Evolutionary conservation across 2,113 vertebrate genomes (phyloP).

Genomic region (Uria aalge): DNA sequence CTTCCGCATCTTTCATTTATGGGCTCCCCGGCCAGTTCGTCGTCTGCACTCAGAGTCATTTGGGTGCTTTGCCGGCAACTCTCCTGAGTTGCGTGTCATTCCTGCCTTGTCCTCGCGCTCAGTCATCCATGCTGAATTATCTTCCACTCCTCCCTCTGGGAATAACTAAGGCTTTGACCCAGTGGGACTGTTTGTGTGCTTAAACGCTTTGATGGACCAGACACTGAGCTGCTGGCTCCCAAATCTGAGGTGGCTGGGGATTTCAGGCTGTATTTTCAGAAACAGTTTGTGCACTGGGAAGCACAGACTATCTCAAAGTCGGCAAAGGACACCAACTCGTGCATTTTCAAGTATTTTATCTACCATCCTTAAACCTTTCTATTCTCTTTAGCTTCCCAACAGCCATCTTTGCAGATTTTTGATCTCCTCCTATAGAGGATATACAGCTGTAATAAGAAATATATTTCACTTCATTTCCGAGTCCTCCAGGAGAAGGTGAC

Average conservation of each 20-base stretch:
- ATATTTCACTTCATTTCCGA: constrained; percentile 41
- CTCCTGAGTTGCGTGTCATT: background rate
- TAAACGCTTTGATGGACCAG: background rate
- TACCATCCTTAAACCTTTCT: background rate
- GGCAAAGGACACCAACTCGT: background rate
- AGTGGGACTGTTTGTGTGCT: background rate
- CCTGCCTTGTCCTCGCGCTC: background rate
- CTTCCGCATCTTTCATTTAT: background rate
- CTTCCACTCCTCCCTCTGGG: background rate
- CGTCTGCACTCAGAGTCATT: background rate
- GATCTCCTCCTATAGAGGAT: background rate
- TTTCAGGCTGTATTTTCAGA: background rate
- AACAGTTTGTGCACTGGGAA: background rate
- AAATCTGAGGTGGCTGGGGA: background rate
- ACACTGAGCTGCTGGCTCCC: background rate
- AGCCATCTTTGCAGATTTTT: background rate
- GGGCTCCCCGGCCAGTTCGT: background rate
- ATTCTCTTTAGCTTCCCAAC: background rate
- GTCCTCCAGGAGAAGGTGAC: constrained; percentile 12
- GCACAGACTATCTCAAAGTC: background rate
- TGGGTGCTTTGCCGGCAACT: background rate
- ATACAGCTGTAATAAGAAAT: background rate
- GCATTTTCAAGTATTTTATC: background rate
- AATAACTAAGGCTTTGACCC: constrained; percentile 29
- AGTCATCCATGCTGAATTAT: constrained; percentile 23